phyloP scores from a whole-genome alignment of 92 coral and sea anemone genomes.

The Hydrozoanthus gracilis region DNA sequence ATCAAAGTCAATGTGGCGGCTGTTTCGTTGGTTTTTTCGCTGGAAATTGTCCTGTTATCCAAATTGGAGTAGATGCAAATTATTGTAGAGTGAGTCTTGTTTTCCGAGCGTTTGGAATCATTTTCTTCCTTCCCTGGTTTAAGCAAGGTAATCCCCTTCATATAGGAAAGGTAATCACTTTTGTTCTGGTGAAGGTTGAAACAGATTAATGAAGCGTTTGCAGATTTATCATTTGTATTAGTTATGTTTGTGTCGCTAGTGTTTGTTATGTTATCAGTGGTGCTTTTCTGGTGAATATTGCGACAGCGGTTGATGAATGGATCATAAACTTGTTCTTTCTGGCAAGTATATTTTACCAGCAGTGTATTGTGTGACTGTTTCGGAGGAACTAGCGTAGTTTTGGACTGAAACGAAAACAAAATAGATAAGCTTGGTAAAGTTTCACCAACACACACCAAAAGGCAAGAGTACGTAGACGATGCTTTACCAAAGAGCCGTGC shows the following conservation, averaged over 20 bases:
- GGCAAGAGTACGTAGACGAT: background rate
- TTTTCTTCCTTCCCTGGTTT: background rate
- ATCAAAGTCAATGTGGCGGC: too few species aligned
- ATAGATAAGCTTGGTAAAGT: background rate
- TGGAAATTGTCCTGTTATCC: too few species aligned
- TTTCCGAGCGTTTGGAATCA: too few species aligned
- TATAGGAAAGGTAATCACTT: background rate
- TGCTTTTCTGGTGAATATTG: background rate
- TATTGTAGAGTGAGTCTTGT: too few species aligned
- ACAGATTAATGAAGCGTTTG: background rate
- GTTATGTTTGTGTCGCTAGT: background rate
- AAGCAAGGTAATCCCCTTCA: background rate
- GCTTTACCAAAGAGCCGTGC: background rate
- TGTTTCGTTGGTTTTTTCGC: too few species aligned
- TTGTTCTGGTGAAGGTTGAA: background rate
- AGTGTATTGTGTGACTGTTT: too few species aligned
- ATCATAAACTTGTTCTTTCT: background rate
- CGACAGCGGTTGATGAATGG: slow-evolving; percentile 6
- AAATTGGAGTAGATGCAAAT: too few species aligned
- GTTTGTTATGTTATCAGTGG: background rate
- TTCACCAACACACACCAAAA: background rate
- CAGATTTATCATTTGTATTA: background rate
- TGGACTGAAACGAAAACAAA: background rate
- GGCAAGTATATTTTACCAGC: too few species aligned
- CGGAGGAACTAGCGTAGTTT: background rate